Conservation (phyloP, 2,797 vertebrate species). For the Pantherophis alleghaniensis region DNA sequence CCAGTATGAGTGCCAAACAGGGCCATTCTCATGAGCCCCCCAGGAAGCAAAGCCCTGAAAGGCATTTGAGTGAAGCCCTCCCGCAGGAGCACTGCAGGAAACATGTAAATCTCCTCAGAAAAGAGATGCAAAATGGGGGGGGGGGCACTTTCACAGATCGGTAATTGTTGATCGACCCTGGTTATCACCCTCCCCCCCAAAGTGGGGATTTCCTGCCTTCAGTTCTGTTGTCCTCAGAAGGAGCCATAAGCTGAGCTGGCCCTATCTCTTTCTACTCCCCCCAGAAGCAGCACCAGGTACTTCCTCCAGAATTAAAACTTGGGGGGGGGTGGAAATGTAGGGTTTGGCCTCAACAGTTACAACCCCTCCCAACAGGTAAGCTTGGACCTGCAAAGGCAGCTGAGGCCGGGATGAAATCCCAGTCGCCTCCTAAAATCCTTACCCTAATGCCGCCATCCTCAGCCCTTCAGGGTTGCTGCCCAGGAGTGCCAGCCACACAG, state of each 20-base stretch:
- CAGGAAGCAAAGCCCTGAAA: neutral
- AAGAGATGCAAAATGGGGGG: neutral
- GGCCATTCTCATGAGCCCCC: neutral
- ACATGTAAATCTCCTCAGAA: neutral
- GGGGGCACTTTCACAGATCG: neutral
- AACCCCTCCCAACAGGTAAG: neutral
- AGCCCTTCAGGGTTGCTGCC: neutral
- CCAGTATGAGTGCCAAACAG: neutral
- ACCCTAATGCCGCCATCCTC: neutral
- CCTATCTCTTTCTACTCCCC: neutral
- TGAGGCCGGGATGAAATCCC: neutral
- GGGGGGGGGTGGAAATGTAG: rapidly evolving
- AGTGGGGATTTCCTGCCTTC: neutral
- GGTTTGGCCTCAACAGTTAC: neutral
- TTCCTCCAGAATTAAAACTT: neutral
- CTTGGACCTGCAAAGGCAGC: neutral
- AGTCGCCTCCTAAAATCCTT: neutral
- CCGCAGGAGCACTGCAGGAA: neutral
- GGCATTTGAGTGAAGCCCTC: neutral
- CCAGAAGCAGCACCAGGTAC: neutral
- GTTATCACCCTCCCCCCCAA: neutral
- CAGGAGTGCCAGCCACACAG: neutral
- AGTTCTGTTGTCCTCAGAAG: neutral
- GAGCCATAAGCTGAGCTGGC: neutral
- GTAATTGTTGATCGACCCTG: neutral